Base-by-base conservation (phyloP, 1,140 invertebrate genomes). In the Ooceraea biroi region DNA sequence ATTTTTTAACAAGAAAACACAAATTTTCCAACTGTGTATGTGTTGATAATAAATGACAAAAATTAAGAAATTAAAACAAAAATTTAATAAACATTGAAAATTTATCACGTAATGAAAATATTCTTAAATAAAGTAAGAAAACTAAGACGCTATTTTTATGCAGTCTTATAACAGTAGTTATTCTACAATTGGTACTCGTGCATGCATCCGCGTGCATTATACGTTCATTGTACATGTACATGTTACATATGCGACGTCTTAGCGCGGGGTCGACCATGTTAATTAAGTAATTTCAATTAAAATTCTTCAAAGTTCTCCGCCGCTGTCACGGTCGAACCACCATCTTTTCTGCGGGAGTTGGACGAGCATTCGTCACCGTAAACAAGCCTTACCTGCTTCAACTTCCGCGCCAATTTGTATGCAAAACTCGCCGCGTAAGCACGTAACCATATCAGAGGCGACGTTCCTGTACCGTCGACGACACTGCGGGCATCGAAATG, bases 261-360 rank as follows among this genome's bases (percentile, higher is more conserved):
- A 63, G 46, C 72, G 27, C 57, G 22, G 41, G 50, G 57, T 14
- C 41, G 2, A 36, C 8, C 46, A 82, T 19, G 83, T 84, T 88
- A 90, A 90, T 90, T 90, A 90, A 91, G 88, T 89, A 87, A 90
- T 90, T 91, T 91, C 88, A 88, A 91, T 91, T 90, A 91, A 91
- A 90, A 90, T 91, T 91, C 89, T 87, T 87, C 50, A 85, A 82
- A 65, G 72, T 86, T 71, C 66, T 22, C 57, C 22, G 58, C 58
- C 44, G 80, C 87, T 84, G 65, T 86, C 84, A 80, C 74, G 77
- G 48, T n/a, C 82, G 25, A 44, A 41, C 55, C 72, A 61, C 17
- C 60, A 73, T 63, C 82, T 83, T 76, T 78, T 76, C 44, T 25
- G 27, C 30, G 27, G 61, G 65, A 87, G 77, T 88, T 80, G 86